Conservation (phyloP, 2,797 vertebrate genomes). For the Emydoidea blandingii region DNA sequence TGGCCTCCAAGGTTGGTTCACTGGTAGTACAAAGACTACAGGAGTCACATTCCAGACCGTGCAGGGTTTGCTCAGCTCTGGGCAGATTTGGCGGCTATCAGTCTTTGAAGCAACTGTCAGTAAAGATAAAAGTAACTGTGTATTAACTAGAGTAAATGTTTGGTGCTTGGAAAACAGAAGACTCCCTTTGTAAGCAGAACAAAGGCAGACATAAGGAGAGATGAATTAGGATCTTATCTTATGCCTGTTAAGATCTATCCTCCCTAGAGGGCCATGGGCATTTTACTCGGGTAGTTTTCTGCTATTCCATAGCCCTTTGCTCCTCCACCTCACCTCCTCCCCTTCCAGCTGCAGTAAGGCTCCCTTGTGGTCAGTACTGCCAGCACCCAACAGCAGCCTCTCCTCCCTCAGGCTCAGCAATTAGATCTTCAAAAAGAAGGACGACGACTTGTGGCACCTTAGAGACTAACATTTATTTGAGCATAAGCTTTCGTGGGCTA, state of each 20-base stretch:
- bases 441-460: too few relatives aligned
- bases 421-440: too few relatives aligned
- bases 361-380: neutral
- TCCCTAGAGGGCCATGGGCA: neutral
- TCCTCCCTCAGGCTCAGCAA: neutral
- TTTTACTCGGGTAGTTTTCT: neutral
- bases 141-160: rapidly evolving
- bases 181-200: constrained; percentile 40
- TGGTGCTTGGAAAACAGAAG: neutral
- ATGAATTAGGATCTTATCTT: constrained; percentile 21
- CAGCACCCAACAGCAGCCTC: neutral
- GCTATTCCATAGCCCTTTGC: neutral
- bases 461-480: too few relatives aligned
- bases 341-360: neutral
- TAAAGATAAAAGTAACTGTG: neutral
- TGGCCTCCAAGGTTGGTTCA: neutral
- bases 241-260: neutral
- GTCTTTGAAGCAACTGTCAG: neutral
- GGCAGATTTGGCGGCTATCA: neutral
- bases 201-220: constrained; percentile 42
- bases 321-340: neutral
- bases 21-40: neutral
- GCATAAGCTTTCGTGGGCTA: too few relatives aligned
- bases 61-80: neutral
- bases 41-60: neutral